phyloP scores from a whole-genome alignment of 2,113 vertebrate species.

The Collichthys lucidus region DNA sequence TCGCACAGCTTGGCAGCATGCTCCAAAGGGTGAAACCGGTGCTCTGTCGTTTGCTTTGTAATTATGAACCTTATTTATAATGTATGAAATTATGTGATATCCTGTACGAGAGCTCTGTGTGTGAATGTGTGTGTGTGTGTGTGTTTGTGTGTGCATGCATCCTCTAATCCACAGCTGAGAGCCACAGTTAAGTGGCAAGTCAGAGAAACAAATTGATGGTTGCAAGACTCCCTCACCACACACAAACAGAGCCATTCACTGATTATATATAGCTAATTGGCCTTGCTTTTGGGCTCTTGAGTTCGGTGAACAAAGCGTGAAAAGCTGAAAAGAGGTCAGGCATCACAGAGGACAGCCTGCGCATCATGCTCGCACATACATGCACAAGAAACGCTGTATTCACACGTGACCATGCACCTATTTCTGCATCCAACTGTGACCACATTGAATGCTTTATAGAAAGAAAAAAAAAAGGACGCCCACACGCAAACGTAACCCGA shows the following conservation, averaged over 20 bases:
- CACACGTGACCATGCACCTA: not conserved
- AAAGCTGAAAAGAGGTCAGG: constrained; percentile 24
- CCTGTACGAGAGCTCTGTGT: constrained; percentile 7
- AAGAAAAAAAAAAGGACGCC: not conserved
- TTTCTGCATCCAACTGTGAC: constrained; percentile 16
- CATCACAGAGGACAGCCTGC: constrained; percentile 9
- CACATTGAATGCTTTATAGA: constrained; percentile 27
- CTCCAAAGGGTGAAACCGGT: constrained; percentile 29
- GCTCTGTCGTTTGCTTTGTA: constrained; percentile 19
- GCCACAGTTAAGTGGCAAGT: constrained; percentile 46
- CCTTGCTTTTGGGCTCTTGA: constrained; percentile 43
- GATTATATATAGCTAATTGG: constrained; percentile 67
- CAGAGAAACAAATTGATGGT: constrained; percentile 63
- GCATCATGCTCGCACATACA: not conserved
- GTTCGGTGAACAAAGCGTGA: constrained; percentile 54
- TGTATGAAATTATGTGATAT: constrained; percentile 45
- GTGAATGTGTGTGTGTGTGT: not conserved
- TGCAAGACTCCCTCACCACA: constrained; percentile 33
- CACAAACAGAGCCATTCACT: constrained; percentile 23
- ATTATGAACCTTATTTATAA: constrained; percentile 52
- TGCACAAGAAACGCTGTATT: constrained; percentile 10
- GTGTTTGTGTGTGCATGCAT: constrained; percentile 1
- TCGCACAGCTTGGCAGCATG: constrained; percentile 24
- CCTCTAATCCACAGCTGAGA: constrained; percentile 53
- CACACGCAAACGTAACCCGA: constrained; percentile 28